A percentile compares a stretch with the other conserved stretches of the same genome.
phyloP scores from a whole-genome alignment of 2,888 invertebrate genomes.

The Phyllotreta cruciferae region DNA sequence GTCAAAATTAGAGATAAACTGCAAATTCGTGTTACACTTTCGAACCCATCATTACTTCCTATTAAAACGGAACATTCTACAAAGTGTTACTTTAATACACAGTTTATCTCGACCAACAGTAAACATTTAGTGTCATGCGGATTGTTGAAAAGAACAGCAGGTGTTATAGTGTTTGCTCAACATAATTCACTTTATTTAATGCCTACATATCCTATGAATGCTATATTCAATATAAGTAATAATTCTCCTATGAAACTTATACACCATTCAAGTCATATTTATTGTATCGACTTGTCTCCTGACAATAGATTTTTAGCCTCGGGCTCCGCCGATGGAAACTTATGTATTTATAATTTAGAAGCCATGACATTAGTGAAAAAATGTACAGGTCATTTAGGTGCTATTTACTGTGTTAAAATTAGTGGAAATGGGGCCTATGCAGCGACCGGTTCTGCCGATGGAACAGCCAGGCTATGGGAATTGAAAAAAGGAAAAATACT shows the following conservation, averaged over 20 bases:
- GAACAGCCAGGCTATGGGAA: slow-evolving; percentile 82
- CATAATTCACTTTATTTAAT: slow-evolving; percentile 50
- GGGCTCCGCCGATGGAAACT: slow-evolving; percentile 53
- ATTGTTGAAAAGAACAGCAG: slow-evolving; percentile 47
- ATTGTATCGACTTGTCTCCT: slow-evolving; percentile 51
- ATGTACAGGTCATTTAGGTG: slow-evolving; percentile 82
- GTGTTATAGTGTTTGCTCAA: slow-evolving; percentile 53
- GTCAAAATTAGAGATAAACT: slow-evolving; percentile 47
- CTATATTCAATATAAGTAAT: slow-evolving; percentile 40
- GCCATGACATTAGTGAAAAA: slow-evolving; percentile 48
- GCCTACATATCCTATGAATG: slow-evolving; percentile 48
- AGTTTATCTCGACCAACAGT: not conserved
- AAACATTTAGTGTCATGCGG: slow-evolving; percentile 54
- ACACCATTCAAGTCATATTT: slow-evolving; percentile 53
- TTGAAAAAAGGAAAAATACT: slow-evolving; percentile 82
- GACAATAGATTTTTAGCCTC: slow-evolving; percentile 50
- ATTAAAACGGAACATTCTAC: no score
- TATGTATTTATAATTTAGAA: slow-evolving; percentile 53
- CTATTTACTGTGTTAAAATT: slow-evolving; percentile 87
- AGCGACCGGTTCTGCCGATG: slow-evolving; percentile 82
- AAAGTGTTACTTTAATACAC: no score
- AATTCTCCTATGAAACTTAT: slow-evolving; percentile 47
- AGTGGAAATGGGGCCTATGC: slow-evolving; percentile 73
- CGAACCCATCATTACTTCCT: no score
- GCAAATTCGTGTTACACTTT: no score